phyloP scores from a whole-genome alignment of 1,140 invertebrate species.

The Ceratina japonica region DNA sequence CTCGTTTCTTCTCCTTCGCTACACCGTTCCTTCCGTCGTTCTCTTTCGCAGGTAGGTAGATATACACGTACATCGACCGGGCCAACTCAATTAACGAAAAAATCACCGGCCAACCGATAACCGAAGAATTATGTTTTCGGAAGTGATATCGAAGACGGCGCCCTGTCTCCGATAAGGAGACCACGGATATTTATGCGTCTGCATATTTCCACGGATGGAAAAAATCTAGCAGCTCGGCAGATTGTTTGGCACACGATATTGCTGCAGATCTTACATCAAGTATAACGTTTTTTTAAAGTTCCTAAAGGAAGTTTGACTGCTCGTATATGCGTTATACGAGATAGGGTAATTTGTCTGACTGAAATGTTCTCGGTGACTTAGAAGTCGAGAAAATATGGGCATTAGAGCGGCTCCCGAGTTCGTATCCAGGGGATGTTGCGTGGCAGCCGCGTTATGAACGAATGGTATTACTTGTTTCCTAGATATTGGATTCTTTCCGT shows the following conservation, averaged over 20 bases:
- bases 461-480: background rate
- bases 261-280: too few relatives aligned
- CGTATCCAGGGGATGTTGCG: background rate
- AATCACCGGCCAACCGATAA: too few relatives aligned
- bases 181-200: too few relatives aligned
- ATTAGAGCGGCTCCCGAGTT: background rate
- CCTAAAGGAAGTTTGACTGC: background rate
- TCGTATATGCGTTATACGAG: background rate
- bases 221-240: too few relatives aligned
- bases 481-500: background rate
- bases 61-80: background rate
- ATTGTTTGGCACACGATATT: too few relatives aligned
- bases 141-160: too few relatives aligned
- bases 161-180: too few relatives aligned
- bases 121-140: too few relatives aligned
- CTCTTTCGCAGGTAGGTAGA: background rate
- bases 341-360: slow-evolving; percentile 13
- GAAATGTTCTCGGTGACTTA: background rate
- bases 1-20: background rate
- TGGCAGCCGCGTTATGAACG: background rate
- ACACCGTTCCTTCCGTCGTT: background rate
- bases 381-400: background rate
- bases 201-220: too few relatives aligned
- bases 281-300: too few relatives aligned
- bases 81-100: too few relatives aligned